Base-by-base conservation (phyloP, 1,140 invertebrate genomes). In the Diploscapter pachys region DNA sequence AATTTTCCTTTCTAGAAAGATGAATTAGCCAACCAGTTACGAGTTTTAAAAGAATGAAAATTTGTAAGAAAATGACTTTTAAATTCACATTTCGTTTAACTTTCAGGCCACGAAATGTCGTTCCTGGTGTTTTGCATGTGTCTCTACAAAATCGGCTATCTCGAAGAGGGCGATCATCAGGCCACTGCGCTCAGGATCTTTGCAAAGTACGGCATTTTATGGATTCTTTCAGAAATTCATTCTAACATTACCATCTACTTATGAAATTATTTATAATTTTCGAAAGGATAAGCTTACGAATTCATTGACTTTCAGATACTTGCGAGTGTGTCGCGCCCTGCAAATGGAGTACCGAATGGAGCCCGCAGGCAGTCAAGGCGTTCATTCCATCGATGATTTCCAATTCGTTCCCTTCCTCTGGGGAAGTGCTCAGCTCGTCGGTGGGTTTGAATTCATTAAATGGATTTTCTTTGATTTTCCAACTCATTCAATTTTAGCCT, bases 331-430 rank as follows among this genome's bases (percentile, higher is more conserved):
- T 13, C 89, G 96, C 70, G 92, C 91, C 84, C 87, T 99, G 61
- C 95, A 99, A 87, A 88, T 91, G 71, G 92, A 89, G 2, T 99
- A 99, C 86, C 90, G 93, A 84, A 97, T 99, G 94, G 97, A 99
- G 88, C 97, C 97, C 52, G 97, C 97, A 49, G 97, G 97, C n/a
- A 96, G 94, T 88, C 95, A 98, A 84, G 97, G 97, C 6, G 96
- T 95, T 4, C 96, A 95, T 93, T 94, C 93, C 81, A 88, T 98
- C 65, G 97, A 99, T 88, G 97, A 99, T 87, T 98, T 93, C 87
- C 97, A 99, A 86, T 99, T 99, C 88, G 89, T 98, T 55, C 95
- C 97, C 49, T 99, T 99, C 83, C 92, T 99, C 83, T 99, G 94
- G 93, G 96, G 97, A 31, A 98, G 95, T 87, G 91, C 96, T 64